Conservation (phyloP, 2,888 invertebrate species). For the Frankliniella fusca region DNA sequence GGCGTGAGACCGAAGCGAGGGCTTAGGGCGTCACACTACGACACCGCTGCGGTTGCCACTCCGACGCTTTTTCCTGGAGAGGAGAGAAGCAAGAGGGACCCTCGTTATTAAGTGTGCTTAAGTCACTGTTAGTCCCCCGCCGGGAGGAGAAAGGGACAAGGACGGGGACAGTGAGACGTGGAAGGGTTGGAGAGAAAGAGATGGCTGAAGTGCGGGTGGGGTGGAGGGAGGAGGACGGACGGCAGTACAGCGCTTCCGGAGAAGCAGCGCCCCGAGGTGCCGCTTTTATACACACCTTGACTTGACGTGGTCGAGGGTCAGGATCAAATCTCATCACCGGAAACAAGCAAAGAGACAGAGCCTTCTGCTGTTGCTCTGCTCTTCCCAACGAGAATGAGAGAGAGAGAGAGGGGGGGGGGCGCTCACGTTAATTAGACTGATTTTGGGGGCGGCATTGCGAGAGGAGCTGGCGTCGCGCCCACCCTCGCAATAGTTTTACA, state of each 20-base stretch:
- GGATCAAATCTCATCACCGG: background rate
- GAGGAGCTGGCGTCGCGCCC: background rate
- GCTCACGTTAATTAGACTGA: background rate
- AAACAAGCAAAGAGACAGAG: background rate
- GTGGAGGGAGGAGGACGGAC: no score
- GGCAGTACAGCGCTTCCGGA: no score
- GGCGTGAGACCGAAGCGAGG: background rate
- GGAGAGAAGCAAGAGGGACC: background rate
- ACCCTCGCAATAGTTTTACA: background rate
- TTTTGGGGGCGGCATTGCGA: background rate
- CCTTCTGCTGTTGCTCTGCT: background rate
- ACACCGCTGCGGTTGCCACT: background rate
- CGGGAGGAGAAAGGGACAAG: background rate
- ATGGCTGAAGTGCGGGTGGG: no score
- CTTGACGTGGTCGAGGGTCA: background rate
- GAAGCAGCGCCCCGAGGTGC: no score
- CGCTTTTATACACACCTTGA: background rate
- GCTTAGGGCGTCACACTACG: background rate
- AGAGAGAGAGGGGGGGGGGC: background rate
- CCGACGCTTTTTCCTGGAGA: background rate
- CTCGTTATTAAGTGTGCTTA: slow-evolving; percentile 6
- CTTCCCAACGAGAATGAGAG: background rate
- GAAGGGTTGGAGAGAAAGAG: no score
- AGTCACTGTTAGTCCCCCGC: background rate
- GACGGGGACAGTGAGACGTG: no score